phyloP scores from a whole-genome alignment of 2,797 vertebrate species.

The Xenopus petersii region DNA sequence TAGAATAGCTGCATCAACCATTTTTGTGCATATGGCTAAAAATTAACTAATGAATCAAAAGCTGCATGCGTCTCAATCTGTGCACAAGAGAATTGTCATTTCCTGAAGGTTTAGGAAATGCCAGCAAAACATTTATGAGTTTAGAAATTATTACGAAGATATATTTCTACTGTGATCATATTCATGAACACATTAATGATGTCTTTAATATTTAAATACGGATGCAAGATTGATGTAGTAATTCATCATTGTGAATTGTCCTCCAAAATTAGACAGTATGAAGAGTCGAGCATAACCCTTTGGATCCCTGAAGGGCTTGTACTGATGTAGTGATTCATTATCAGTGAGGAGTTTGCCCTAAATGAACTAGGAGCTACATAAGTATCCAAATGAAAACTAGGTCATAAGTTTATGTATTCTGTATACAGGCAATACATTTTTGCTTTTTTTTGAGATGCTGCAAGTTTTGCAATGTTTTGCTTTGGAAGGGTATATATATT shows the following conservation, averaged over 20 bases:
- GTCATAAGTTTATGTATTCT: background rate
- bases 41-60: constrained; percentile 38
- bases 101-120: constrained; percentile 30
- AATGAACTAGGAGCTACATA: background rate
- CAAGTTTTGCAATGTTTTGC: no score
- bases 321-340: background rate
- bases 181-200: constrained; percentile 41
- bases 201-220: constrained; percentile 41
- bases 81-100: constrained; percentile 24
- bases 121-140: constrained; percentile 41
- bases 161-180: constrained; percentile 33
- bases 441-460: no score
- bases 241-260: constrained; percentile 31
- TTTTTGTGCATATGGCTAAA: constrained; percentile 22
- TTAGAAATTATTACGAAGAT: constrained; percentile 42
- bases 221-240: constrained; percentile 30
- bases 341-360: background rate
- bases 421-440: no score
- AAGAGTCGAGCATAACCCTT: constrained; percentile 11
- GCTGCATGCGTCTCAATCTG: constrained; percentile 22
- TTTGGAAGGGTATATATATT: no score
- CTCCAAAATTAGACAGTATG: constrained; percentile 6
- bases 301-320: background rate
- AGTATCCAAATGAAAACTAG: background rate
- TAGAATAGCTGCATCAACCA: no score